Evolutionary conservation across 2,113 vertebrate species (phyloP), one percentile per base, ranked within the genome.

Genomic region (Aptenodytes patagonicus): DNA sequence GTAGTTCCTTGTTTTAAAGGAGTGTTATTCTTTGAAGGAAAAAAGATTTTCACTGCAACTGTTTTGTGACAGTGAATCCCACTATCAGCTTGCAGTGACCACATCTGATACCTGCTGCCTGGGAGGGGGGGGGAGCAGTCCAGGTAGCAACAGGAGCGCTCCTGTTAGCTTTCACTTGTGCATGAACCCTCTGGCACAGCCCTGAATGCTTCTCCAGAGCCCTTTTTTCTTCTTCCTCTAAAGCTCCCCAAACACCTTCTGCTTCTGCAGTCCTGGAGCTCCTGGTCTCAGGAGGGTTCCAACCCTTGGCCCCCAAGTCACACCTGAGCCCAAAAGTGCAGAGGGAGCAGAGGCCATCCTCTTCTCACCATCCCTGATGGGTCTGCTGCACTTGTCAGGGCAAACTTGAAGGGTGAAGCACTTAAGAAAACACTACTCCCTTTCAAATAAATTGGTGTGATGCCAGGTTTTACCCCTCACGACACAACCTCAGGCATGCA

Each of bases 261-360:
- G 13, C 20, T n/a, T 40, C 36, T 38, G 17, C 13, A 81, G 15
- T 11, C 25, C 57, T 22, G 13, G 21, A 80, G 61, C 55, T 65
- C 40, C 28, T 17, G 8, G 5, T 47, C 71, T 80, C 61, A 77
- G 44, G 32, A 71, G 5, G 14, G 13, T 26, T 77, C 31, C 68
- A 77, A 40, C 31, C 4, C 24, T 25, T 8, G 1, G 5, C 7
- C 9, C 5, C 6, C 18, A 57, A 13, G 7, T 9, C 42, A 44
- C 0, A 0, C 15, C 32, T 0, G 0, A 69, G 32, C 28, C 49
- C 52, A 44, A 38, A 60, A 29, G 18, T 0, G 0, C 38, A 44
- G 19, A 51, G 5, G 17, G 2, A 77, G 16, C 28, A 58, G 47
- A 68, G 9, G 4, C 25, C 57, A 34, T 19, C n/a, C 28, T 60